Evolutionary conservation across 2,797 vertebrate species (phyloP).

Genomic region (Zenarchopterus dispar): DNA sequence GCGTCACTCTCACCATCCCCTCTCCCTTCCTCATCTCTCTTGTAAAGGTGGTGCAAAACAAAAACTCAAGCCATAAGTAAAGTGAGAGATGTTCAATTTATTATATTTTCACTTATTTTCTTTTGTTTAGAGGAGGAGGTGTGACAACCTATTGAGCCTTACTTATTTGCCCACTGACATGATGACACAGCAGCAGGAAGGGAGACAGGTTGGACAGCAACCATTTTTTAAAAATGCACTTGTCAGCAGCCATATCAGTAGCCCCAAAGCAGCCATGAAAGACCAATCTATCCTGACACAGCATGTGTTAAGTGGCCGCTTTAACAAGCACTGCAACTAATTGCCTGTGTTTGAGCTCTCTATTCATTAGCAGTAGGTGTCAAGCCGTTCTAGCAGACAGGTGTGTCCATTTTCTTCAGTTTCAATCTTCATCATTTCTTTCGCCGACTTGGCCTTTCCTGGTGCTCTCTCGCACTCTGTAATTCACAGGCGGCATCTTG

Average conservation of each 20-base stretch:
- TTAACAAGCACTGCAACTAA: conserved; percentile 68
- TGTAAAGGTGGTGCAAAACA: too few relatives aligned
- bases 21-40: too few relatives aligned
- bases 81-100: neutral
- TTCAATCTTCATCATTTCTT: conserved; percentile 20
- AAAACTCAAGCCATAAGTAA: neutral
- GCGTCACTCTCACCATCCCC: too few relatives aligned
- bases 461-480: neutral
- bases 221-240: conserved; percentile 42
- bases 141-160: conserved; percentile 4
- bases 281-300: conserved; percentile 61
- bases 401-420: conserved; percentile 37
- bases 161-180: conserved; percentile 19
- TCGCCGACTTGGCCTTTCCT: conserved; percentile 1
- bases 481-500: conserved; percentile 10
- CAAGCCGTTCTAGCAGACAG: conserved; percentile 39
- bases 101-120: too few relatives aligned
- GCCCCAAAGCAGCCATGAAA: conserved; percentile 57
- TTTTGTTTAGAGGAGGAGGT: too few relatives aligned
- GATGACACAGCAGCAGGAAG: conserved; percentile 4
- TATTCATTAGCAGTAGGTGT: conserved; percentile 61
- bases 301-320: conserved; percentile 46
- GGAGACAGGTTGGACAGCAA: neutral
- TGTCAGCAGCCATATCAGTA: conserved; percentile 60
- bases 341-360: conserved; percentile 62